Base-by-base conservation (phyloP, 2,113 vertebrate species). In the Pogonocichla stellata region DNA sequence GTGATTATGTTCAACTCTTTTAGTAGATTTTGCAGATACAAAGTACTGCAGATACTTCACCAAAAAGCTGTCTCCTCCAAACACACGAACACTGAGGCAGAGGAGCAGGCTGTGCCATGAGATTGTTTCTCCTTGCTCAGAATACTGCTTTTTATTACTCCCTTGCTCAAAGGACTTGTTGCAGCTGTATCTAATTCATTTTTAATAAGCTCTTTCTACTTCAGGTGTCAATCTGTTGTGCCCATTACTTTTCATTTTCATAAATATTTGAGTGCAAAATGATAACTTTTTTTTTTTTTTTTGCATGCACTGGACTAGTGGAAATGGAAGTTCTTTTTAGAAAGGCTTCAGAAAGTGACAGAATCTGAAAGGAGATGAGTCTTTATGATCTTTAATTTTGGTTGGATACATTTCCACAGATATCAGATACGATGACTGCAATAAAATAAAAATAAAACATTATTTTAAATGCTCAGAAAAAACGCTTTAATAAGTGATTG, bases 201-300 rank as follows among this genome's bases (percentile, higher is more conserved):
- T 95, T 97, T 96, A 96, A 95, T 83, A 92, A 92, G 67, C 28
- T 90, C 72, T 78, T 95, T 96, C 89, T 96, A 88, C 86, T 94
- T 95, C 62, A 94, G 74, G 73, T 92, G 56, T 95, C 77, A 86
- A 40, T 95, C 65, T 88, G 33, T 85, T 96, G 84, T 95, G 81
- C 70, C 73, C 70, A 56, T 90, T 95, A 71, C 56, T 97, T 97
- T 88, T 58, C 47, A 42, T 94, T 96, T 95, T 96, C 60, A 40
- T 75, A 94, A 95, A 89, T 61, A 74, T 90, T 85, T 80, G 53
- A 82, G 67, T 85, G 74, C 73, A 81, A 87, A 95, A 42, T 71
- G 10, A 14, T 66, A 80, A 62, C 43, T 80, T 82, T 86, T 89
- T 88, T 42, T 57, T 87, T 47, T 47, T 86, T 57, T 42, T 47